Base-by-base conservation (phyloP, 2,797 vertebrate species). In the Galaxias olidus region DNA sequence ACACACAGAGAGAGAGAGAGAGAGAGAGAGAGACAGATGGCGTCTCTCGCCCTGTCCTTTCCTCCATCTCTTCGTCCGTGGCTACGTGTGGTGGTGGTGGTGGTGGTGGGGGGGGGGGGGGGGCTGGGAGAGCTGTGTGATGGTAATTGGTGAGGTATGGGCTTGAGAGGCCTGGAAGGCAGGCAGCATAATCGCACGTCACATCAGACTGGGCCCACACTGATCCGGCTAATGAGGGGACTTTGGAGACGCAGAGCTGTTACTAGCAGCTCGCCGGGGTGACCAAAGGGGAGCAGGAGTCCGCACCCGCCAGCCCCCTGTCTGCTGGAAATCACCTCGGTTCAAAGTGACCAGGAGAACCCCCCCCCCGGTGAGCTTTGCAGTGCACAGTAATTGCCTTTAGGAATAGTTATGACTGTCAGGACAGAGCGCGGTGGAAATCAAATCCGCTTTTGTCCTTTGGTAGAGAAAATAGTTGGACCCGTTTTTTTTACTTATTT, bases 381-480 rank as follows among this genome's bases (percentile, higher is more conserved):
- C 74, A 75, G 77, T 86, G 30, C 30, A n/a, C n/a, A 6, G 30
- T 30, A 87, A 86, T 87, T 84, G 84, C 80, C 83, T 76, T 84
- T 86, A 77, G 80, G 80, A 87, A 85, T 82, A 73, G 72, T 83
- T 81, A 88, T 88, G 82, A 76, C 69, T 82, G 80, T 81, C 79
- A 79, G 67, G 51, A 79, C 6, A 30, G 30, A 30, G 63, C 67
- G 67, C 64, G 71, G 60, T 63, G 74, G 75, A 82, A 73, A 82
- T 80, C 71, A 75, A 79, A 72, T 80, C 81, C 71, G 65, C 20
- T 12, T n/a, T 56, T 66, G 63, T 84, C 66, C 68, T 57, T 62
- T 8, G 10, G 74, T 75, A 69, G 11, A 4, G 46, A 67, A 73
- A 79, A 59, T n/a, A 52, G 40, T 61, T 71, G 63, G 75, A 17